phyloP scores from a whole-genome alignment of 2,888 invertebrate species.

The Priocnemis perturbator region DNA sequence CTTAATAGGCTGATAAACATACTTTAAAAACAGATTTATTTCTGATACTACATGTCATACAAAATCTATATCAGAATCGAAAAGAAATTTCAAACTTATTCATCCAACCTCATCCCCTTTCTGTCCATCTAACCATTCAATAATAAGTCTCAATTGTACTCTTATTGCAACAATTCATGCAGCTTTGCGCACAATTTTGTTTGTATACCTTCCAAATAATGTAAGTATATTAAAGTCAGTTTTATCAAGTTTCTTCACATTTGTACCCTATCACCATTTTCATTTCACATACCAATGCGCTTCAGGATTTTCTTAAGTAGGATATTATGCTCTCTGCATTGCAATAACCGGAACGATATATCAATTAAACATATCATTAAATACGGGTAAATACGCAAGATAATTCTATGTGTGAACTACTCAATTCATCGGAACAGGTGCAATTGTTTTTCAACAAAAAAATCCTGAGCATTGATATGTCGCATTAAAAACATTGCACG shows the following conservation, averaged over 20 bases:
- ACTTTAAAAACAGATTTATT: constrained; percentile 69
- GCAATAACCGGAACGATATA: constrained; percentile 38
- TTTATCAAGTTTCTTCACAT: constrained; percentile 49
- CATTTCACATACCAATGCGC: constrained; percentile 44
- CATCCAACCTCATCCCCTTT: constrained; percentile 33
- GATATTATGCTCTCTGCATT: constrained; percentile 15
- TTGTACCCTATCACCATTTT: constrained; percentile 54
- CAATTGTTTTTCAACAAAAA: constrained; percentile 40
- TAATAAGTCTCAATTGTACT: constrained; percentile 54
- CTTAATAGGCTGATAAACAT: constrained; percentile 32
- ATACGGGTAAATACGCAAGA: constrained; percentile 34
- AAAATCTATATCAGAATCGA: constrained; percentile 67
- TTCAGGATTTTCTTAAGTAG: constrained; percentile 45
- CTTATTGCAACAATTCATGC: constrained; percentile 60
- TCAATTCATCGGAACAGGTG: constrained; percentile 10
- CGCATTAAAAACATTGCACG: constrained; percentile 39
- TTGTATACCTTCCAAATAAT: constrained; percentile 45
- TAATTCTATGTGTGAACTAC: constrained; percentile 11
- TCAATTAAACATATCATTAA: constrained; percentile 20
- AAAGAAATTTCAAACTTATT: constrained; percentile 55
- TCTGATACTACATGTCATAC: constrained; percentile 64
- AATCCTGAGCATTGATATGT: constrained; percentile 49
- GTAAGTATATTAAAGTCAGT: constrained; percentile 39
- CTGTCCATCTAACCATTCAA: constrained; percentile 42
- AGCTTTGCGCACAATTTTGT: constrained; percentile 49